Evolutionary conservation across 2,113 vertebrate genomes (phyloP), one percentile per base, ranked within the genome.

Genomic region (Smithornis capensis): DNA sequence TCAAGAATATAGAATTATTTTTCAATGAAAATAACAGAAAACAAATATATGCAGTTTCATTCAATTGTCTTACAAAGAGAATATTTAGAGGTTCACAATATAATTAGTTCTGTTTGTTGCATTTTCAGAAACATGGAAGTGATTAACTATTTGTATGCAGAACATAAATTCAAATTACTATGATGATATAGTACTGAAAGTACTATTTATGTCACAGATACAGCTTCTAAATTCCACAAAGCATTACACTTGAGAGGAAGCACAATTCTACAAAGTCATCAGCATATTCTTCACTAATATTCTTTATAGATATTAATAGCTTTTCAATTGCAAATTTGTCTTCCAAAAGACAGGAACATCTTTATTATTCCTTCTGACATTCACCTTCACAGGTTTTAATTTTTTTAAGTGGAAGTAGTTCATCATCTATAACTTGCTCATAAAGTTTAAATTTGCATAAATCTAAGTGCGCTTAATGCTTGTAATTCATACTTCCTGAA

Each of bases 21-120:
- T 90, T 81, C 64, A 89, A 80, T 12, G 23, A 65, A 90, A 94
- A 63, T 31, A 83, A 67, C 19, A 8, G 52, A 95, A 96, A 93
- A 24, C 7, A 27, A 74, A 74, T n/a, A 90, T 3, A 83, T 71
- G 37, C 37, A 35, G 64, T 64, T 96, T 88, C 3, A 29, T 71
- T 92, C 35, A 80, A 93, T 67, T 21, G n/a, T 60, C 44, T 89
- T 75, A 86, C 22, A 70, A 93, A 49, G 27, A 74, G n/a, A 92
- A 28, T 69, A 69, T 40, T 89, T 67, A 73, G 17, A 92, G 49
- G 68, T 83, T 78, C 37, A 70, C 14, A 65, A 24, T 33, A 33
- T 2, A 53, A 33, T 73, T 0, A 37, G 40, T 47, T 80, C 79
- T 84, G 16, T 64, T 70, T 40, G 6, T 37, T 82, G 71, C 29